These are phyloP conservation scores for Grallaria varia DNA, from an alignment of 2,113 vertebrate species.

Conservation along the genomic window DNA sequence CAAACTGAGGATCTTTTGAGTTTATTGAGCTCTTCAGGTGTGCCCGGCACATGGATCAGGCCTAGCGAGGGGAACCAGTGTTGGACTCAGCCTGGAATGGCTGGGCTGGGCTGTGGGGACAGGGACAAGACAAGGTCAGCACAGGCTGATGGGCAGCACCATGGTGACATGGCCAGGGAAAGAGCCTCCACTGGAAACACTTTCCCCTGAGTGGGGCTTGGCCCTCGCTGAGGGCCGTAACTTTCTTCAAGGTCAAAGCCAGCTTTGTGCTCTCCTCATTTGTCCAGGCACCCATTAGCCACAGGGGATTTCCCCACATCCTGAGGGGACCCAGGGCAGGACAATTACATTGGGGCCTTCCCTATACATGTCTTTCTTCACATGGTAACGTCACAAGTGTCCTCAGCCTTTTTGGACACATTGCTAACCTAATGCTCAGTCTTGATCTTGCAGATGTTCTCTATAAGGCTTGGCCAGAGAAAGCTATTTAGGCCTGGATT, in stretches of 20 bases:
- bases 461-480: neutral
- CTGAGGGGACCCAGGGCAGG: neutral
- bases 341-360: neutral
- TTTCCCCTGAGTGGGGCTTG: no score
- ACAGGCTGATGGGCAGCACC: accelerated
- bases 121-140: neutral
- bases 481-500: neutral
- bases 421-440: neutral
- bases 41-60: neutral
- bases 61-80: neutral
- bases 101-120: accelerated
- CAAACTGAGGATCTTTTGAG: neutral
- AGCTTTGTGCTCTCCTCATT: neutral
- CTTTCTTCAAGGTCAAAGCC: neutral
- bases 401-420: neutral
- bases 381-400: neutral
- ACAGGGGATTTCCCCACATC: no score
- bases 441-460: neutral
- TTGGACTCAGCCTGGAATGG: neutral
- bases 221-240: neutral
- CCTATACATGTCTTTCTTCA: neutral
- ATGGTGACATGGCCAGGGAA: neutral
- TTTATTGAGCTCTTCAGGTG: neutral
- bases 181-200: neutral
- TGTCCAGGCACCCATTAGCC: neutral